Evolutionary conservation across 2,888 invertebrate genomes (phyloP).

Genomic region (Thymelicus lineola): DNA sequence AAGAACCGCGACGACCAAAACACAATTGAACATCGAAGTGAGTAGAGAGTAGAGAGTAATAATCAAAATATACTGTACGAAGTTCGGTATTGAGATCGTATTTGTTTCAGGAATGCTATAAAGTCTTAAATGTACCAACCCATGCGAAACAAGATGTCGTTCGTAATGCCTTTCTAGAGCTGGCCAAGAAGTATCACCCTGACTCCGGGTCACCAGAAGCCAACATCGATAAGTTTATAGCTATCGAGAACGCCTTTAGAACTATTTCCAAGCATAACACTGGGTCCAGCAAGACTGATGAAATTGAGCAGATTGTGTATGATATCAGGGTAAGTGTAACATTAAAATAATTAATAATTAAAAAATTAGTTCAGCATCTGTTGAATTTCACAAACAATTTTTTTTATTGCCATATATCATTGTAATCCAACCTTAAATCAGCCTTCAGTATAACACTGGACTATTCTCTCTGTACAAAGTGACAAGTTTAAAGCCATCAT

Average conservation of each 20-base stretch:
- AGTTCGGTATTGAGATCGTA: conserved; percentile 13
- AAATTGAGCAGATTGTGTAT: conserved; percentile 83
- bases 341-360: neutral
- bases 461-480: no score
- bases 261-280: conserved; percentile 88
- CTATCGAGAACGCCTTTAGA: conserved; percentile 91
- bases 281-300: conserved; percentile 74
- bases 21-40: conserved; percentile 55
- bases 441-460: no score
- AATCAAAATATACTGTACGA: neutral
- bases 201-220: conserved; percentile 91
- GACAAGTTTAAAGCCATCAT: no score
- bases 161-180: conserved; percentile 88
- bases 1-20: conserved; percentile 38
- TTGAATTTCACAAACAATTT: no score
- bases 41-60: conserved; percentile 37
- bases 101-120: conserved; percentile 87
- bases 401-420: no score
- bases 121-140: conserved; percentile 87
- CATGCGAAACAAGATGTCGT: conserved; percentile 90
- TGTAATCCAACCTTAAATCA: no score
- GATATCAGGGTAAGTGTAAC: conserved; percentile 85
- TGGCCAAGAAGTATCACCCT: conserved; percentile 94
- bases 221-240: conserved; percentile 89
- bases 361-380: no score